These are phyloP conservation scores for Neolamprologus falcicula DNA, from an alignment of 2,113 vertebrate genomes.

Conservation along the genomic window DNA sequence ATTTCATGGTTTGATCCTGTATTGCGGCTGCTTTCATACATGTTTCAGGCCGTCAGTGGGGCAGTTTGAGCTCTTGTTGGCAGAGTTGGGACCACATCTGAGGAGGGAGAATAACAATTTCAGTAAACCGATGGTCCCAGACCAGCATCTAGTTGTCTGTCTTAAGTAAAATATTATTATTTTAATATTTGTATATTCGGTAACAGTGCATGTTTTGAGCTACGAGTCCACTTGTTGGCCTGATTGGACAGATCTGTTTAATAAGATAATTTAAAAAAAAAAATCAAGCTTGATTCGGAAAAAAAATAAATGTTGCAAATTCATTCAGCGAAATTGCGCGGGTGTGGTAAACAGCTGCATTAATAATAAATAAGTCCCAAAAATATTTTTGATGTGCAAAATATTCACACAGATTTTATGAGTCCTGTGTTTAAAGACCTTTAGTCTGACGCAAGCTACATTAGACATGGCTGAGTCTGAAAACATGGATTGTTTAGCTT, in stretches of 20 bases:
- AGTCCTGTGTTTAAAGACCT: background rate
- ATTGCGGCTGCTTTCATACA: background rate
- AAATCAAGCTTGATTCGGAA: background rate
- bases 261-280: rapidly evolving
- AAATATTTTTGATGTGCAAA: background rate
- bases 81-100: background rate
- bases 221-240: background rate
- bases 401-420: background rate
- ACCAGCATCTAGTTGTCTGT: background rate
- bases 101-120: background rate
- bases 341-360: background rate
- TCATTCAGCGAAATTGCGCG: background rate
- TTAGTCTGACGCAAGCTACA: background rate
- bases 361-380: background rate
- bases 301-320: background rate
- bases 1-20: background rate
- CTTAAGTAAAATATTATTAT: background rate
- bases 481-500: background rate
- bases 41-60: background rate
- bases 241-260: background rate
- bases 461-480: background rate
- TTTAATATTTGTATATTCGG: background rate
- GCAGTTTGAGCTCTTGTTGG: background rate
- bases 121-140: background rate
- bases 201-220: background rate